A percentile compares a stretch with the other conserved stretches of the same genome.
phyloP scores from a whole-genome alignment of 2,113 vertebrate genomes.

The Merops nubicus region DNA sequence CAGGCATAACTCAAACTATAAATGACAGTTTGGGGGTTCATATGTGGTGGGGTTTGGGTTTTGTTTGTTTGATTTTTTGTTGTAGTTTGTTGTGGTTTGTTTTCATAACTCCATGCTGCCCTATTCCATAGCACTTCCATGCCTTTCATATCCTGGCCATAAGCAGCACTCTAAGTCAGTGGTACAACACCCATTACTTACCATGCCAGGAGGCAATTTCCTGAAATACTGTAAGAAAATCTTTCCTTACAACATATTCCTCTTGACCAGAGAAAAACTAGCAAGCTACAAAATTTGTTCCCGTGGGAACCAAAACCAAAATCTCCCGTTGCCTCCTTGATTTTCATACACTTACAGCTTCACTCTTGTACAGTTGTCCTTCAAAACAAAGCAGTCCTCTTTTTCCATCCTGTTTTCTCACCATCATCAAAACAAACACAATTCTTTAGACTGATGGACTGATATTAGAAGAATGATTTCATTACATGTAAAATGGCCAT shows the following conservation, averaged over 20 bases:
- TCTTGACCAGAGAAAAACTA: neutral
- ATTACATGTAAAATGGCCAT: neutral
- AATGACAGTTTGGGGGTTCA: neutral
- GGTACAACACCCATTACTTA: neutral
- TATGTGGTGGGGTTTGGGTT: rapidly evolving
- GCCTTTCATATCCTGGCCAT: neutral
- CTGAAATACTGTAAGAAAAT: neutral
- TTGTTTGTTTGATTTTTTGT: too few relatives aligned
- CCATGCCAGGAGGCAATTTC: neutral
- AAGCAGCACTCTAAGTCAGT: neutral
- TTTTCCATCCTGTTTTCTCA: neutral
- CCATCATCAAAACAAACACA: neutral
- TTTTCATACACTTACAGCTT: neutral
- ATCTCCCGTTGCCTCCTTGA: neutral
- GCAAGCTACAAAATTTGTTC: neutral
- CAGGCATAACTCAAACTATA: neutral
- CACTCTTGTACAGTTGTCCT: neutral
- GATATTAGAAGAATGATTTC: neutral
- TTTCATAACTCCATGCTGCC: neutral
- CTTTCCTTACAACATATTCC: neutral
- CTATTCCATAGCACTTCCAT: neutral
- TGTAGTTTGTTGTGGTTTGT: too few relatives aligned
- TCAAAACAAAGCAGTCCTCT: neutral
- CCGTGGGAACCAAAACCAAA: neutral
- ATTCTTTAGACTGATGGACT: neutral